Percentiles rank a stretch among this genome's conserved stretches.
Conservation (phyloP, 2,888 invertebrate genomes). For the Agrilus biguttatus region DNA sequence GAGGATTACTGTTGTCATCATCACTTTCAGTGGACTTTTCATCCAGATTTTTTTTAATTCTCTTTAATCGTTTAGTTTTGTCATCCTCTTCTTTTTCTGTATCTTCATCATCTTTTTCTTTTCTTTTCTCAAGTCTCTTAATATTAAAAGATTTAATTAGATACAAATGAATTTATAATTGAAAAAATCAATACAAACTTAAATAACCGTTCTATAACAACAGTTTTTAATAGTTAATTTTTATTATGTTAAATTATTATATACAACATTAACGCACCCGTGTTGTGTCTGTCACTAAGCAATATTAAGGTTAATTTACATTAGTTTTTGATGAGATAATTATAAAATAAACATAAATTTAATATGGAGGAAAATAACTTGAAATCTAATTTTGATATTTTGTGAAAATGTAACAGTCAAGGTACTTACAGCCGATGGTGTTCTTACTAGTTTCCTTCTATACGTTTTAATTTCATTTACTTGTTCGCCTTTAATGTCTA, state of each 20-base stretch:
- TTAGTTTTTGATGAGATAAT: too few species aligned
- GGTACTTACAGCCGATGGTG: too few species aligned
- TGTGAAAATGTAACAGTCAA: too few species aligned
- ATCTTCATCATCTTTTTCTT: conserved; percentile 32
- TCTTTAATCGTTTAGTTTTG: conserved; percentile 22
- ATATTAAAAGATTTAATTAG: conserved; percentile 1
- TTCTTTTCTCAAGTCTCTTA: conserved; percentile 22
- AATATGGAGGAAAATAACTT: too few species aligned
- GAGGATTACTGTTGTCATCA: conserved; percentile 29
- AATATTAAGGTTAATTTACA: too few species aligned
- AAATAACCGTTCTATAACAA: neutral
- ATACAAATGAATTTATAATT: neutral
- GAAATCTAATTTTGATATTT: too few species aligned
- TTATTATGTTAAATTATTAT: too few species aligned
- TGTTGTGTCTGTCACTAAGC: too few species aligned
- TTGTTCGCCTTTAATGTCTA: conserved; percentile 23
- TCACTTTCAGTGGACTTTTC: conserved; percentile 35
- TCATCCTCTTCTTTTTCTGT: conserved; percentile 32
- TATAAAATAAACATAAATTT: too few species aligned
- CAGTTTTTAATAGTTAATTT: too few species aligned
- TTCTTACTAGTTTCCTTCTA: too few species aligned
- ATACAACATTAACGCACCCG: too few species aligned
- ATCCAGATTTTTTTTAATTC: conserved; percentile 29
- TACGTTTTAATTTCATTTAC: neutral
- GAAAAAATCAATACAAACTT: neutral